phyloP scores from a whole-genome alignment of 2,797 vertebrate genomes.

The Tenualosa ilisha region DNA sequence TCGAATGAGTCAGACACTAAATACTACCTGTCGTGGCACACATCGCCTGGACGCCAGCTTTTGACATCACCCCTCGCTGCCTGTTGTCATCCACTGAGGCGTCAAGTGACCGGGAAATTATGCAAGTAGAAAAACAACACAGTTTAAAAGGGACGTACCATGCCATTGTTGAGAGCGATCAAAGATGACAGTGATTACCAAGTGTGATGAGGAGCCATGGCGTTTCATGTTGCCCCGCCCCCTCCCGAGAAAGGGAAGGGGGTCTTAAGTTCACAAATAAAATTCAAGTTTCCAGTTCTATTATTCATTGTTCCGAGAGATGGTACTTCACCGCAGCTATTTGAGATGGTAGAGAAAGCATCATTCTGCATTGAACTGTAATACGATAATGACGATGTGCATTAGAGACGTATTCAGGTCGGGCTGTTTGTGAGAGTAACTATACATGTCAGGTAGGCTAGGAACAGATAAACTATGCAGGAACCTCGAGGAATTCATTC shows the following conservation, averaged over 20 bases:
- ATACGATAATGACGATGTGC: slow-evolving; percentile 15
- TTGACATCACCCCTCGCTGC: slow-evolving; percentile 68
- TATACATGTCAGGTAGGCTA: slow-evolving; percentile 17
- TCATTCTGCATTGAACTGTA: neutral
- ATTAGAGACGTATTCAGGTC: slow-evolving; percentile 23
- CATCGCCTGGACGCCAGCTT: slow-evolving; percentile 60
- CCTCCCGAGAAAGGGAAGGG: neutral
- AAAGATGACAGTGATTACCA: slow-evolving; percentile 40
- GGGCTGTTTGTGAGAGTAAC: slow-evolving; percentile 18
- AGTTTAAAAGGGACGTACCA: slow-evolving; percentile 40
- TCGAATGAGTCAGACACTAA: slow-evolving; percentile 13
- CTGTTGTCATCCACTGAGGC: slow-evolving; percentile 65
- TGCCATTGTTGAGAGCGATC: slow-evolving; percentile 41
- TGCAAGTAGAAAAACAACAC: slow-evolving; percentile 36
- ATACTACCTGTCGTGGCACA: slow-evolving; percentile 27
- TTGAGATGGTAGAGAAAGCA: neutral
- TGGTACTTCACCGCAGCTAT: neutral
- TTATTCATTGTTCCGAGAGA: slow-evolving; percentile 13
- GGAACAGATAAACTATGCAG: slow-evolving; percentile 21
- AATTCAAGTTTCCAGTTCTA: slow-evolving; percentile 23
- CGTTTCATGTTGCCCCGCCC: slow-evolving; percentile 8
- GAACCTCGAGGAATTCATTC: slow-evolving; percentile 9
- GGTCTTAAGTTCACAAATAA: neutral
- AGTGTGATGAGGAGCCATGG: slow-evolving; percentile 35
- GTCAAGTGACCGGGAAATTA: slow-evolving; percentile 62